Evolutionary conservation across 2,113 vertebrate genomes (phyloP).

Genomic region (Ammodytes dubius): DNA sequence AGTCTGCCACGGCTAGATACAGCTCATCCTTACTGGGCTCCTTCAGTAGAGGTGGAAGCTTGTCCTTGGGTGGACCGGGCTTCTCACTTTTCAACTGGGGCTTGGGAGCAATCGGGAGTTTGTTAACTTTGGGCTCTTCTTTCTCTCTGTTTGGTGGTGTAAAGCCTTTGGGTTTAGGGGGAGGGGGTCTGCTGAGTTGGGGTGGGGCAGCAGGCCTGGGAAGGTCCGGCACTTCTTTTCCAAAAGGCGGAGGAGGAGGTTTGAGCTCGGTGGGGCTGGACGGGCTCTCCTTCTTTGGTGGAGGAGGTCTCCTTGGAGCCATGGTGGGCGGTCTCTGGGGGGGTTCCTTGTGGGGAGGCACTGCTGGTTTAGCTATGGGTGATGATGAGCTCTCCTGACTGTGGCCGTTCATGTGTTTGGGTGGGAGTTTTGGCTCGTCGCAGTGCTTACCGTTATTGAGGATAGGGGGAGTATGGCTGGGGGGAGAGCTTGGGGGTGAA

Average conservation of each 20-base stretch:
- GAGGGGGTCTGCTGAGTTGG: slow-evolving; percentile 88
- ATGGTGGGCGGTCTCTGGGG: slow-evolving; percentile 88
- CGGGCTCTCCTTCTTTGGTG: slow-evolving; percentile 90
- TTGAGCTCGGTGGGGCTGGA: slow-evolving; percentile 82
- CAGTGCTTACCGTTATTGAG: slow-evolving; percentile 68
- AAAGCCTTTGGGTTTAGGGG: slow-evolving; percentile 92
- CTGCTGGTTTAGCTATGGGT: slow-evolving; percentile 69
- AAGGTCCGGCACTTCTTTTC: slow-evolving; percentile 82
- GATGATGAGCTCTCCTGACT: slow-evolving; percentile 67
- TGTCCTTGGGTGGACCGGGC: slow-evolving; percentile 84
- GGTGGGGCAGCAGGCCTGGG: slow-evolving; percentile 45
- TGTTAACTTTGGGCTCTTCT: slow-evolving; percentile 88
- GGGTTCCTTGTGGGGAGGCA: slow-evolving; percentile 77
- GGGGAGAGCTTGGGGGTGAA: slow-evolving; percentile 41
- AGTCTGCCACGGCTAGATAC: slow-evolving; percentile 96
- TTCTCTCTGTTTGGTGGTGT: slow-evolving; percentile 73
- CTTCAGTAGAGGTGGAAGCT: slow-evolving; percentile 77
- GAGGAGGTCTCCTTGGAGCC: slow-evolving; percentile 93
- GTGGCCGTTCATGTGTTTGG: slow-evolving; percentile 86
- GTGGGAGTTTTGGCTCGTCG: slow-evolving; percentile 80
- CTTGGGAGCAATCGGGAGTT: slow-evolving; percentile 84
- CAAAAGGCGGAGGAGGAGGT: slow-evolving; percentile 36
- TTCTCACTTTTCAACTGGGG: slow-evolving; percentile 86
- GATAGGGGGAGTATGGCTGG: slow-evolving; percentile 55
- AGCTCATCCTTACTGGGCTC: slow-evolving; percentile 88